These are phyloP conservation scores for Raja brachyura DNA, from an alignment of 2,113 vertebrate genomes.

Conservation along the genomic window DNA sequence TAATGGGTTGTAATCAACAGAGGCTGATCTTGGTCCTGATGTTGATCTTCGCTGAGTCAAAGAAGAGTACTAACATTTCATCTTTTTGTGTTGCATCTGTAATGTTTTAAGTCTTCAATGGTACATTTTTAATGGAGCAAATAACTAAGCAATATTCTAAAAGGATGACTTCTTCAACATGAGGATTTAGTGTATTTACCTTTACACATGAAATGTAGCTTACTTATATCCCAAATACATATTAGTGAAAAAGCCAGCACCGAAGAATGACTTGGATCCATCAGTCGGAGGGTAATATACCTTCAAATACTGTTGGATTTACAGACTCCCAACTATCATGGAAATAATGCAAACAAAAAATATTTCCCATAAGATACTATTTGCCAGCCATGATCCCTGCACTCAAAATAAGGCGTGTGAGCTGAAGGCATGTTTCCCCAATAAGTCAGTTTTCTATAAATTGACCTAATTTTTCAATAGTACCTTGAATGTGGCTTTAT, in stretches of 20 bases:
- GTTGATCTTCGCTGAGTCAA: conserved; percentile 16
- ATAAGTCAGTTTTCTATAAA: conserved; percentile 13
- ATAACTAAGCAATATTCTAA: background rate
- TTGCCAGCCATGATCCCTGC: conserved; percentile 14
- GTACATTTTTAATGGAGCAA: background rate
- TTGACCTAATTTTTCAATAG: conserved; percentile 25
- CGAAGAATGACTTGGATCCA: background rate
- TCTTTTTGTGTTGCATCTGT: background rate
- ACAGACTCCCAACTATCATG: background rate
- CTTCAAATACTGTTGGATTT: background rate
- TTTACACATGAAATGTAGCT: background rate
- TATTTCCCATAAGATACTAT: background rate
- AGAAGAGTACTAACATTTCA: background rate
- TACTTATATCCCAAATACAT: background rate
- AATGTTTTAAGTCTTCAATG: background rate
- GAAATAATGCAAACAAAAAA: background rate
- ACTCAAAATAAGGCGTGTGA: conserved; percentile 28
- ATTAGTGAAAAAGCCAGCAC: background rate
- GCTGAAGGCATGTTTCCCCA: background rate
- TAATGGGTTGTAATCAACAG: background rate
- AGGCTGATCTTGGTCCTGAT: background rate
- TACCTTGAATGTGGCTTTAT: conserved; percentile 3
- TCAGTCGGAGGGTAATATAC: background rate
- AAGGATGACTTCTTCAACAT: background rate
- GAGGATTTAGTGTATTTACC: background rate